Conservation (phyloP, 2,888 invertebrate genomes). For the Luperina nickerlii region DNA sequence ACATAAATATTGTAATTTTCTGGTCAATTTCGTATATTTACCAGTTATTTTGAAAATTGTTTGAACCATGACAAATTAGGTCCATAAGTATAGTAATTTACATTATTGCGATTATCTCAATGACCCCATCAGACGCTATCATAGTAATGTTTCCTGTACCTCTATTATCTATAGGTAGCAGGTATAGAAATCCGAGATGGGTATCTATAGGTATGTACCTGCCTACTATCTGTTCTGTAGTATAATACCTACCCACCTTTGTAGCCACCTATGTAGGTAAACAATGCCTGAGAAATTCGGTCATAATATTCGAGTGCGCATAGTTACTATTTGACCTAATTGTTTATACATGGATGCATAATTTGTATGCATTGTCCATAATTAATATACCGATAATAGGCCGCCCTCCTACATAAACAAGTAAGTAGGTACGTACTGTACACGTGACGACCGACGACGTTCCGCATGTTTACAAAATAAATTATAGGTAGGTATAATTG, state of each 20-base stretch:
- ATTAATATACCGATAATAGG: slow-evolving; percentile 1
- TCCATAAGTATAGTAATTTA: slow-evolving; percentile 33
- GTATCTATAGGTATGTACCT: background rate
- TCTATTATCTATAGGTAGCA: background rate
- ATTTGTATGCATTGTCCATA: slow-evolving; percentile 1
- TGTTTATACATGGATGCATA: slow-evolving; percentile 1
- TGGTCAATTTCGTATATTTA: slow-evolving; percentile 35
- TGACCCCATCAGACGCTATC: slow-evolving; percentile 10
- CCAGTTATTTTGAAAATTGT: slow-evolving; percentile 28
- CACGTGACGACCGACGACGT: slow-evolving; percentile 21
- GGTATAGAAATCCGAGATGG: background rate
- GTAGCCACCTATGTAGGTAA: background rate
- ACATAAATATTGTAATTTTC: slow-evolving; percentile 13
- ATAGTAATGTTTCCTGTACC: slow-evolving; percentile 24
- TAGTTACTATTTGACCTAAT: slow-evolving; percentile 21
- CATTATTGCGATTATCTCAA: slow-evolving; percentile 37
- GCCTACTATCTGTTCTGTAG: background rate
- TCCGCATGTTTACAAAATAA: slow-evolving; percentile 46
- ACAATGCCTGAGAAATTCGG: background rate
- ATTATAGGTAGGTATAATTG: slow-evolving; percentile 5
- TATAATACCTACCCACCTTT: background rate
- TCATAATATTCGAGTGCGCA: slow-evolving; percentile 14
- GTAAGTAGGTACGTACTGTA: slow-evolving; percentile 3
- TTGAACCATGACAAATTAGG: slow-evolving; percentile 8
- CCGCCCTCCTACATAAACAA: slow-evolving; percentile 39